Percentiles rank a stretch among this genome's conserved stretches.
These are phyloP conservation scores for Apomyelois bistriatella DNA, from an alignment of 2,888 invertebrate genomes.

Conservation along the genomic window DNA sequence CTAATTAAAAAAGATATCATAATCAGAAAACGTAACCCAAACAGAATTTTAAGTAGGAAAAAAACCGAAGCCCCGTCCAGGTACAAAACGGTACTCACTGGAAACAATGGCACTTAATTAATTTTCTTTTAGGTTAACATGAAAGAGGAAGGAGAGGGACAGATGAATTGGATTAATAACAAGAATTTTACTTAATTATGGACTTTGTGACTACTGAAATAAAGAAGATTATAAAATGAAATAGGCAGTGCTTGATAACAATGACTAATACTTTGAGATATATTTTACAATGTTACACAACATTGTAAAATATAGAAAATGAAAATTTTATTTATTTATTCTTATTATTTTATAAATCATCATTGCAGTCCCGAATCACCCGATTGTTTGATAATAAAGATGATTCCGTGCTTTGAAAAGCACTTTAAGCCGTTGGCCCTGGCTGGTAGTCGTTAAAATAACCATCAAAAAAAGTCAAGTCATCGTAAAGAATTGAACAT, in stretches of 20 bases:
- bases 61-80: constrained; percentile 32
- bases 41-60: constrained; percentile 14
- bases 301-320: too few species aligned
- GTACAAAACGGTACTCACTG: constrained; percentile 50
- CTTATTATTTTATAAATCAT: too few species aligned
- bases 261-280: too few species aligned
- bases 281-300: too few species aligned
- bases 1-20: constrained; percentile 9
- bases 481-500: too few species aligned
- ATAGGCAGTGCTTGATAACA: neutral
- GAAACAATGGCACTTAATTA: constrained; percentile 67
- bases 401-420: too few species aligned
- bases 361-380: too few species aligned
- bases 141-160: constrained; percentile 52
- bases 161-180: constrained; percentile 38
- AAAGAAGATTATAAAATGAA: neutral
- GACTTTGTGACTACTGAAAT: neutral
- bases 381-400: too few species aligned
- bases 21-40: constrained; percentile 4
- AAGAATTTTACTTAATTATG: constrained; percentile 5
- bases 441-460: too few species aligned
- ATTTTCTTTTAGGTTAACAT: constrained; percentile 63
- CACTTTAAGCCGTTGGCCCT: too few species aligned
- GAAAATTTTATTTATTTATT: too few species aligned
- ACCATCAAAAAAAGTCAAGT: too few species aligned